Base-by-base conservation (phyloP, 64 coral and sea anemone species). In the Montipora capricornis region DNA sequence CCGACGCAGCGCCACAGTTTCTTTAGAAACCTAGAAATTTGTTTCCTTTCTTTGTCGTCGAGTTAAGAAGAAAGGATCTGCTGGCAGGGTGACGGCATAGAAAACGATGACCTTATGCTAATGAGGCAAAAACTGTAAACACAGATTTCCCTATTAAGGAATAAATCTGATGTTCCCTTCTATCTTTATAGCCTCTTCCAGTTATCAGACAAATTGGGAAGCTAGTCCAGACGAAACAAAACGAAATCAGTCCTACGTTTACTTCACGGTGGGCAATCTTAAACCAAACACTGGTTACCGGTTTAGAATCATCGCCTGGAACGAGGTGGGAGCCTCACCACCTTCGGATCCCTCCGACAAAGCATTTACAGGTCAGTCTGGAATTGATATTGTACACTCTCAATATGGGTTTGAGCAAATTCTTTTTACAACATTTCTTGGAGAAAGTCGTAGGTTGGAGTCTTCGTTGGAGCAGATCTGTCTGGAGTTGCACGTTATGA, bases 241-340 rank as follows among this genome's bases (percentile, higher is more conserved):
- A 48, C 87, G 79, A 45, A 98, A 98, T 66, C 81, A 89, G 24
- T 88, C 96, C 6, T 98, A 82, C 44, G 96, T 98, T 19, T 84
- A 64, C 49, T 98, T 89, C 69, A 92, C 84, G 10, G 78, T 98
- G 6, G 96, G 96, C 1, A 98, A 98, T 64, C 83, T 98, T 16
- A 29, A 89, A 44, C 96, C 93, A 5, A 94, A 93, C 45, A 98
- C 93, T 3, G 82, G 79, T 5, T 98, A 98, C 55, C 77, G 77
- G n/a, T 98, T 98, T 49, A 80, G 93, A 87, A 95, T 98, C 49
- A 78, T 98, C 84, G 96, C 96, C 1, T 94, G 89, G 93, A 98
- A 98, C 82, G 50, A 81, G n/a, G 79, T 92, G 44, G 96, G 96
- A 3, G 82, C 87, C 8, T 98, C 96, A 24, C 22, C 59, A 80